Base-by-base conservation (phyloP, 2,113 vertebrate genomes). In the Camelus bactrianus region DNA sequence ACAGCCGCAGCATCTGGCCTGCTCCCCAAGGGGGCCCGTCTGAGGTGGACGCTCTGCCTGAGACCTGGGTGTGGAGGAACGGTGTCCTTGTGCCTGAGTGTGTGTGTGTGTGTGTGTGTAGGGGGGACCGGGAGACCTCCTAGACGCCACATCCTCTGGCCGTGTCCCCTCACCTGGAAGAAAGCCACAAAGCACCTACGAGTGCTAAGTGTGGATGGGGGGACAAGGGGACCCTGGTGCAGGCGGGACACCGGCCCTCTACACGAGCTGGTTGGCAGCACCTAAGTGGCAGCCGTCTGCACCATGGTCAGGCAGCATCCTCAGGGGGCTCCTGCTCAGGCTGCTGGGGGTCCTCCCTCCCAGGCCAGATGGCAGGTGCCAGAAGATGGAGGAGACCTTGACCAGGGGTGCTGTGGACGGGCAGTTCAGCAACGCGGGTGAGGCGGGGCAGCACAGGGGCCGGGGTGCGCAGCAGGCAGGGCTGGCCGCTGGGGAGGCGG, bases 361-460 rank as follows among this genome's bases (percentile, higher is more conserved):
- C 76, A 91, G 96, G 81, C 95, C 81, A 0, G 54, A 86, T 0
- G 97, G 95, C 0, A 5, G 76, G 2, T 98, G 95, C 35, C 95
- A 95, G 86, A 76, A 93, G 94, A 19, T 8, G 17, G 46, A 82
- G 6, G 5, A 2, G 2, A 89, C 72, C 54, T 95, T 86, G 72
- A 79, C 38, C 76, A 95, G 91, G 72, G 95, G 82, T 0, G 32
- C 77, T 0, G 1, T 24, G 56, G 52, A 56, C 0, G 91, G 95
- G 30, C 79, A 89, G 86, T 95, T 95, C 92, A 95, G 94, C 67
- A 86, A 95, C 4, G 9, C 5, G 12, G 97, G 92, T 92, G 72
- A 95, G 92, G 46, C 11, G 0, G 15, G 1, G 9, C 10, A 11
- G 35, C 4, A 19, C 48, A 1, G 6, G n/a, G 20, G 7, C 7